Evolutionary conservation across 2,113 vertebrate species (phyloP).

Genomic region (Perca schrenkii): DNA sequence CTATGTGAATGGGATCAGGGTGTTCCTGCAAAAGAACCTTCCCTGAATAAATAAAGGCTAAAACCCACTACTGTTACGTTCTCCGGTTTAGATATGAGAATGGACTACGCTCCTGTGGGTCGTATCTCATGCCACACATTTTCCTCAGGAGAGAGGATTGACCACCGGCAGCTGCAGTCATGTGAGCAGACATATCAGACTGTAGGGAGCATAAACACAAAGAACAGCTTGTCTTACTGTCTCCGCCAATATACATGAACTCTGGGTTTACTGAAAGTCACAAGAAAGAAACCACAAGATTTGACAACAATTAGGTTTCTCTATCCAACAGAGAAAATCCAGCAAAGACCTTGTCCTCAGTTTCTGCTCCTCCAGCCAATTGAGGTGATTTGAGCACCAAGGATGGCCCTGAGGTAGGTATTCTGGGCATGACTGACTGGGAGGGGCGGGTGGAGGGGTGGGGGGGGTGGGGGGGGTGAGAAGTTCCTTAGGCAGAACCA

Average conservation of each 20-base stretch:
- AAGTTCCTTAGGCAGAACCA: neutral
- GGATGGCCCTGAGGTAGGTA: neutral
- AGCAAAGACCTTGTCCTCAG: neutral
- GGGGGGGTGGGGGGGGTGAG: too few relatives aligned
- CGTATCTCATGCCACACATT: too few relatives aligned
- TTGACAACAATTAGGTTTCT: neutral
- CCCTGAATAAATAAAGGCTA: too few relatives aligned
- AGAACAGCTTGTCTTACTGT: neutral
- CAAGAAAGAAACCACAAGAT: too few relatives aligned
- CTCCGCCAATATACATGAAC: neutral
- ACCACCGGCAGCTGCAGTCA: neutral
- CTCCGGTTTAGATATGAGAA: too few relatives aligned
- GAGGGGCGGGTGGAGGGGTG: too few relatives aligned
- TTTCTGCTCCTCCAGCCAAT: neutral
- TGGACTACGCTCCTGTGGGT: too few relatives aligned
- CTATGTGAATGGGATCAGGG: too few relatives aligned
- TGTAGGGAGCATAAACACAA: neutral
- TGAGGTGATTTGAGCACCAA: conserved; percentile 7
- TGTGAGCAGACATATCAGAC: neutral
- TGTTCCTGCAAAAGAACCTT: too few relatives aligned
- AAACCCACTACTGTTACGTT: too few relatives aligned
- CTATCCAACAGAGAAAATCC: neutral
- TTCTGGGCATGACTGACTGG: neutral
- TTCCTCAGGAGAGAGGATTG: too few relatives aligned
- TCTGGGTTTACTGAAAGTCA: neutral